These are phyloP conservation scores for Ptilodon capucinus DNA, from an alignment of 2,888 invertebrate species.

Conservation along the genomic window DNA sequence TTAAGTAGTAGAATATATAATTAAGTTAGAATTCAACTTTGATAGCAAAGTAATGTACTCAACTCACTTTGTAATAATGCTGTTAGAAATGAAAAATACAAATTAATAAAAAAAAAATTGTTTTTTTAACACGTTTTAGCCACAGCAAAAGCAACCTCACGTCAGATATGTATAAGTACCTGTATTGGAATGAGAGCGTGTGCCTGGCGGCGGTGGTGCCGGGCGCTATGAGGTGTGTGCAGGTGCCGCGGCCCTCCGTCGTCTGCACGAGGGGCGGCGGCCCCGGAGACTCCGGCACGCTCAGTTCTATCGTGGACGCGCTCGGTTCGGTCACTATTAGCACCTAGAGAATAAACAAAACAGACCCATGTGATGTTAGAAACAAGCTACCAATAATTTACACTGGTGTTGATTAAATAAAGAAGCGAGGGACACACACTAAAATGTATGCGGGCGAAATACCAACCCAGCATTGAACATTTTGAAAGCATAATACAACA, in stretches of 20 bases:
- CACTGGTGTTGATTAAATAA: no score
- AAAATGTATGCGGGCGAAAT: no score
- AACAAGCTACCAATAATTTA: no score
- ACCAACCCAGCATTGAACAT: no score
- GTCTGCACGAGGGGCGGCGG: constrained; percentile 45
- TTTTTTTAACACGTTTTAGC: no score
- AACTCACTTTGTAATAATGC: neutral
- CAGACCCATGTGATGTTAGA: no score
- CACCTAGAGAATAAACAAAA: constrained; percentile 38
- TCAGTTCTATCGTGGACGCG: constrained; percentile 4
- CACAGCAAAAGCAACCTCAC: no score
- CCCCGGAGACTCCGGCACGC: neutral
- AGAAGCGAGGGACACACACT: no score
- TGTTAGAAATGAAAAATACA: neutral
- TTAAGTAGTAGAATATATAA: no score
- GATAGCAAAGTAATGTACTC: no score
- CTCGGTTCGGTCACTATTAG: constrained; percentile 42
- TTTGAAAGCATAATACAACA: no score
- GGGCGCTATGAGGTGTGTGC: constrained; percentile 57
- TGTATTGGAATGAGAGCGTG: constrained; percentile 62
- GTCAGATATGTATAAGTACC: constrained; percentile 28
- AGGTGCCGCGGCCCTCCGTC: constrained; percentile 57
- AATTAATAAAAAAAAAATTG: neutral
- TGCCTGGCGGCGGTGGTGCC: constrained; percentile 67
- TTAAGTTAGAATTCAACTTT: no score